These are phyloP conservation scores for Nyctibius bracteatus DNA, from an alignment of 2,113 vertebrate genomes.

Conservation along the genomic window DNA sequence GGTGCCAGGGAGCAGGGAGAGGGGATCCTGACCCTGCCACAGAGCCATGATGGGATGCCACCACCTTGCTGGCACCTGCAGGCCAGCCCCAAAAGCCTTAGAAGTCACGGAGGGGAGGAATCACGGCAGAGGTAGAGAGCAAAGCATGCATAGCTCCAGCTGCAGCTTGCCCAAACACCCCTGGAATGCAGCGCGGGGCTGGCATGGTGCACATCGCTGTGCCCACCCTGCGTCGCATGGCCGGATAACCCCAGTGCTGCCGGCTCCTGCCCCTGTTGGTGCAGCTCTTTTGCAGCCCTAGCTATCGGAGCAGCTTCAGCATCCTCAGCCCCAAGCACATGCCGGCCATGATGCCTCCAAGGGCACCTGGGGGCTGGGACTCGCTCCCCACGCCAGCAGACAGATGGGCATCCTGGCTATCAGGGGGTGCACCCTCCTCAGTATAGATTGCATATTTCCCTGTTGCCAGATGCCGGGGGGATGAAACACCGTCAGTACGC, in stretches of 20 bases:
- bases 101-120: not conserved
- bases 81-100: not conserved
- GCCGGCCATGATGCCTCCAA: not conserved
- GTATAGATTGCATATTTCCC: not conserved
- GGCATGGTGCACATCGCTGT: fast-evolving
- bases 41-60: fast-evolving
- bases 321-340: not conserved
- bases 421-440: not conserved
- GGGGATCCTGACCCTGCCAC: not conserved
- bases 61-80: not conserved
- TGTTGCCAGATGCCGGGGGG: fast-evolving
- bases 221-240: fast-evolving
- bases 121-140: not conserved
- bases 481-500: fast-evolving
- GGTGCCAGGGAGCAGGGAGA: not conserved
- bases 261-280: fast-evolving
- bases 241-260: not conserved
- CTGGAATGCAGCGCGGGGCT: fast-evolving
- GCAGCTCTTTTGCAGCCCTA: not conserved
- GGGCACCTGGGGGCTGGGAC: not conserved
- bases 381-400: fast-evolving
- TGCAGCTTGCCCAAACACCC: not conserved
- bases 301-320: not conserved
- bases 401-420: not conserved
- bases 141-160: not conserved